phyloP scores from a whole-genome alignment of 2,113 vertebrate genomes.

The Lethenteron camtschaticum region DNA sequence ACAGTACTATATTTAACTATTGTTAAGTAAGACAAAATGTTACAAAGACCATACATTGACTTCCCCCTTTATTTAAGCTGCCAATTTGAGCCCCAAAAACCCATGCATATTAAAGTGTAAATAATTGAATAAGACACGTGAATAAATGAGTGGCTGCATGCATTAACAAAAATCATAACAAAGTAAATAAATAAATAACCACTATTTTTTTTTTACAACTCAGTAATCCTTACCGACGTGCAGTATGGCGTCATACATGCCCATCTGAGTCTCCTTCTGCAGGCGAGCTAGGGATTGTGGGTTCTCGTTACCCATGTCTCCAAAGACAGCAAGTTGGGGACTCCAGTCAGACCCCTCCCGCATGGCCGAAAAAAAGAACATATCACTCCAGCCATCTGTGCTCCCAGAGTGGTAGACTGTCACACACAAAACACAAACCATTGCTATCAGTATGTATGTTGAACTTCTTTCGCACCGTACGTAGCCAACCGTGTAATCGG shows the following conservation, averaged over 20 bases:
- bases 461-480: not conserved
- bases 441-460: not conserved
- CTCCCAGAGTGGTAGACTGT: conserved; percentile 44
- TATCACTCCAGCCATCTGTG: conserved; percentile 38
- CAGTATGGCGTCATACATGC: conserved; percentile 41
- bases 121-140: no score
- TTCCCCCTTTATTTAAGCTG: no score
- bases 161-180: no score
- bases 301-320: conserved; percentile 54
- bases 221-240: conserved; percentile 35
- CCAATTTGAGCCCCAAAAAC: no score
- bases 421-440: conserved; percentile 6
- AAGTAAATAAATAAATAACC: no score
- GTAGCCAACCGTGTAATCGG: not conserved
- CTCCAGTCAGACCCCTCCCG: conserved; percentile 29
- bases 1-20: no score
- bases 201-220: no score
- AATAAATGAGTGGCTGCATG: no score
- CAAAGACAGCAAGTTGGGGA: conserved; percentile 44
- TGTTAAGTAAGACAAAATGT: no score
- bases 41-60: no score
- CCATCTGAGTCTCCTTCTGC: conserved; percentile 35
- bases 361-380: conserved; percentile 35
- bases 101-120: no score
- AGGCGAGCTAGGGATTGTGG: conserved; percentile 45